Evolutionary conservation across 2,797 vertebrate species (phyloP).

Genomic region (Lophius americanus): DNA sequence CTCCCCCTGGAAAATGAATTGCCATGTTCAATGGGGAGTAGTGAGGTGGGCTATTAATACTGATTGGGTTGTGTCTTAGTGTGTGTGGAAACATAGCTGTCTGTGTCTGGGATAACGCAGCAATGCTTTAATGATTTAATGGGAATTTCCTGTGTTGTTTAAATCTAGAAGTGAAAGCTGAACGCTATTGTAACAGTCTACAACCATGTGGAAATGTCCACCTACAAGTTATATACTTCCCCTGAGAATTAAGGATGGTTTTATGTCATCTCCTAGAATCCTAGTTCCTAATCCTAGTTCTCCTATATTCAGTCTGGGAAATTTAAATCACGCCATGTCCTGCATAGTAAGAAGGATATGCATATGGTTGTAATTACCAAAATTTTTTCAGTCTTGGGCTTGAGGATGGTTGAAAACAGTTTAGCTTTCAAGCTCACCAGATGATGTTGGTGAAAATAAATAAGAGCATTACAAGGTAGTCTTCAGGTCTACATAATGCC

Average conservation of each 20-base stretch:
- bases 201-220: slow-evolving; percentile 25
- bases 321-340: slow-evolving; percentile 46
- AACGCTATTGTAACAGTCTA: slow-evolving; percentile 16
- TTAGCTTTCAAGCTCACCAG: slow-evolving; percentile 13
- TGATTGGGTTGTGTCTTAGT: not conserved
- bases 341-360: slow-evolving; percentile 26
- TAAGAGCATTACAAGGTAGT: slow-evolving; percentile 20
- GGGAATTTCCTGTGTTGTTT: slow-evolving; percentile 24
- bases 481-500: slow-evolving; percentile 23
- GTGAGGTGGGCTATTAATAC: not conserved
- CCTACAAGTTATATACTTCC: slow-evolving; percentile 27
- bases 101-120: slow-evolving; percentile 1
- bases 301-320: slow-evolving; percentile 27
- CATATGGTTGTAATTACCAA: slow-evolving; percentile 59
- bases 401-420: slow-evolving; percentile 30
- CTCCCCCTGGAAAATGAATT: slow-evolving; percentile 23
- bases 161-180: slow-evolving; percentile 5
- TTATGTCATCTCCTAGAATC: slow-evolving; percentile 37
- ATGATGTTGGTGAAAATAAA: slow-evolving; percentile 28
- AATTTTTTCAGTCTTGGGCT: slow-evolving; percentile 39
- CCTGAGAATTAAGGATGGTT: slow-evolving; percentile 30
- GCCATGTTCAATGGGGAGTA: slow-evolving; percentile 24
- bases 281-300: not conserved
- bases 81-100: not conserved
- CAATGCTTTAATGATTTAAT: slow-evolving; percentile 24